Percentiles rank a stretch among this genome's conserved stretches.
Evolutionary conservation across 2,797 vertebrate genomes (phyloP).

Genomic region (Percopsis omiscomaycus): DNA sequence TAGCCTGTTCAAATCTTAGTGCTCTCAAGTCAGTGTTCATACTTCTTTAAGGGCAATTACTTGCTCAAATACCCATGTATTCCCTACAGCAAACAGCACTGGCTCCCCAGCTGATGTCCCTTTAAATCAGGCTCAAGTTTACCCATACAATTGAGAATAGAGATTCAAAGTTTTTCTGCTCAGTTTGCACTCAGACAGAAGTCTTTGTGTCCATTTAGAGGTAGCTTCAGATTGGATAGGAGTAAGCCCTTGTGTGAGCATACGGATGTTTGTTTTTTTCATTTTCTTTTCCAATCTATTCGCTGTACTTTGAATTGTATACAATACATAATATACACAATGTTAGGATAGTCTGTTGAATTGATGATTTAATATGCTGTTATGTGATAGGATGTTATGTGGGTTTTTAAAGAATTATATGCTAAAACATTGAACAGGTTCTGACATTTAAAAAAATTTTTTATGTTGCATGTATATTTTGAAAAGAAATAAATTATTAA

Average conservation of each 20-base stretch:
- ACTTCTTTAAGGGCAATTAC: conserved; percentile 45
- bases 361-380: conserved; percentile 41
- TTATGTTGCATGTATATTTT: conserved; percentile 52
- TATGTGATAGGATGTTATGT: conserved; percentile 22
- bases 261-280: conserved; percentile 34
- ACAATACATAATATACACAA: conserved; percentile 20
- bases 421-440: conserved; percentile 26
- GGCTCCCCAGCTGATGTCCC: background rate
- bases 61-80: background rate
- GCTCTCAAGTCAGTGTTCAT: conserved; percentile 37
- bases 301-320: conserved; percentile 53
- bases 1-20: conserved; percentile 15
- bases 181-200: conserved; percentile 16
- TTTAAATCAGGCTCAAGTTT: conserved; percentile 1
- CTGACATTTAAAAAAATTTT: conserved; percentile 45
- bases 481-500: conserved; percentile 48
- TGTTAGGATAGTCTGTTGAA: conserved; percentile 37
- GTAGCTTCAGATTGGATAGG: conserved; percentile 6
- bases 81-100: background rate
- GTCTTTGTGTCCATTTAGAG: conserved; percentile 39
- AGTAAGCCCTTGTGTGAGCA: conserved; percentile 6
- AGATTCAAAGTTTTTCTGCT: background rate
- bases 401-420: conserved; percentile 39
- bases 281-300: background rate
- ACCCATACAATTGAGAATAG: background rate